phyloP scores from a whole-genome alignment of 2,797 vertebrate species.

The Alauda arvensis region DNA sequence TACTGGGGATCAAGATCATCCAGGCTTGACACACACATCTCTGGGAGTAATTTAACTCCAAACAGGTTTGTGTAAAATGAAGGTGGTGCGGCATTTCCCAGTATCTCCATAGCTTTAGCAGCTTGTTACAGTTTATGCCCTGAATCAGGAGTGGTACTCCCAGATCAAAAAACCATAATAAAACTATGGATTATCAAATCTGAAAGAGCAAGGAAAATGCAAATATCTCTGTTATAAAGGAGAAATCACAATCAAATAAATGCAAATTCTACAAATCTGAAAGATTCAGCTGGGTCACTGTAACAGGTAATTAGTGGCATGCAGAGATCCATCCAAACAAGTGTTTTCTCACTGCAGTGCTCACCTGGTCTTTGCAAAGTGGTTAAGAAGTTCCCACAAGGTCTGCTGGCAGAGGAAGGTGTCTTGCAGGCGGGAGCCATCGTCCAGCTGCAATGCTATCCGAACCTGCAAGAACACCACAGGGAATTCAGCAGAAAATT shows the following conservation, averaged over 20 bases:
- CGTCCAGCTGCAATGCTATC: slow-evolving; percentile 87
- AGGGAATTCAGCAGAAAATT: background rate
- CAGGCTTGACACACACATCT: background rate
- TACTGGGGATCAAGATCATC: background rate
- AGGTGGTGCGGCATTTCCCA: background rate
- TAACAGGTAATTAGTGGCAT: background rate
- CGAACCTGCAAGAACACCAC: slow-evolving; percentile 75
- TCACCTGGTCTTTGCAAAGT: slow-evolving; percentile 88
- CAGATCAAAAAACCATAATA: background rate
- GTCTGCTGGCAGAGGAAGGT: slow-evolving; percentile 82
- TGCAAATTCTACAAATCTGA: background rate
- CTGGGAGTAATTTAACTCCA: background rate
- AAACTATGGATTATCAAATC: background rate
- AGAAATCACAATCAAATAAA: background rate
- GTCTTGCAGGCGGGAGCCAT: slow-evolving; percentile 85
- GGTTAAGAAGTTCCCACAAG: slow-evolving; percentile 88
- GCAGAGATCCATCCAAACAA: background rate
- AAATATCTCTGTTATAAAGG: background rate
- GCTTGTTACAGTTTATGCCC: background rate
- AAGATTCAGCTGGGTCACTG: background rate
- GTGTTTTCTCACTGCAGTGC: background rate
- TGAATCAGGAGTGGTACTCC: background rate
- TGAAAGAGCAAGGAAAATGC: background rate
- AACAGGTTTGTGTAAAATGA: background rate
- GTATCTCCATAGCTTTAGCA: background rate